Evolutionary conservation across 1,140 invertebrate species (phyloP), one percentile per base, ranked within the genome.

Genomic region (Tetramorium alpestre): DNA sequence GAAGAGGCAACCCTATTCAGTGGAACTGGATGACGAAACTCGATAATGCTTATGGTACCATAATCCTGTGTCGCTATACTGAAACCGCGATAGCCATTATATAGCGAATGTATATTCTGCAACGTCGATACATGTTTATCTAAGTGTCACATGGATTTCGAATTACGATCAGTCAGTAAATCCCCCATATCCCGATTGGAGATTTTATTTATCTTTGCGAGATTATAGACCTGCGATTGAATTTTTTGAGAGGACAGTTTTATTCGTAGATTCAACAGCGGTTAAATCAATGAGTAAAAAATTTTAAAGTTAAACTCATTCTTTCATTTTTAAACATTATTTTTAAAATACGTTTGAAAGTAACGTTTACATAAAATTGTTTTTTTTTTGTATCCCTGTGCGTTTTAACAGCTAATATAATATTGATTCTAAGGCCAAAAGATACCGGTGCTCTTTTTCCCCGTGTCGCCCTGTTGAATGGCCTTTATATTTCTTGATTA

Each of bases 121-220:
- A 86, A 81, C 49, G 85, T 80, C 58, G 80, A 89, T 86, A 78
- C 65, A 56, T 62, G 87, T 58, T 85, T 70, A 86, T 72, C 18
- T 81, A 69, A 84, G 44, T 65, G 18, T 10, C 38, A 28, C 13
- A 33, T 82, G 25, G n/a, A 58, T 84, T 73, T 84, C 18, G 13
- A 60, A 38, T 84, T 58, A 73, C 18, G 18, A 56, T 58, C 18
- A 44, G 22, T 41, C 3, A 41, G 18, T 18, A 41, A 33, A 44
- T 58, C 18, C 3, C 18, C 1, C n/a, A 0, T 47, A 22, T 62
- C 28, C n/a, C 6, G 7, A 60, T 62, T 62, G 2, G 4, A 38
- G 13, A 49, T 38, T 33, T 25, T 28, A 58, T 13, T 81, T 41
- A 69, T 80, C 16, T 18, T 7, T 41, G 10, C 10, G 22, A 41